Conservation (phyloP, 2,797 vertebrate genomes). For the Cuniculus paca region DNA sequence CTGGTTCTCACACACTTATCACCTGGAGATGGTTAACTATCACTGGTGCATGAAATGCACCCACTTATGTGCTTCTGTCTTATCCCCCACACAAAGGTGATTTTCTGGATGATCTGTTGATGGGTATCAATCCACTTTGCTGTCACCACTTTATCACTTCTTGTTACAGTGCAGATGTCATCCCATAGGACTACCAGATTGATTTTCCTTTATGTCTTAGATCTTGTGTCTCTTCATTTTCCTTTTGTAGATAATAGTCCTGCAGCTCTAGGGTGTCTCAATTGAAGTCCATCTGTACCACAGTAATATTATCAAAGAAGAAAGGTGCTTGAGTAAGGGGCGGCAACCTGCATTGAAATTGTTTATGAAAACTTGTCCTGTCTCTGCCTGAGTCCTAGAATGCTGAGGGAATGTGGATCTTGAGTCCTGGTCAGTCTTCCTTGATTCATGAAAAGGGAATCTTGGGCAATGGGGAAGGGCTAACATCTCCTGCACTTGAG, state of each 20-base stretch:
- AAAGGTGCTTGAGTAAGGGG: not conserved
- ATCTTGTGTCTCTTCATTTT: not conserved
- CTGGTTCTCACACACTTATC: not conserved
- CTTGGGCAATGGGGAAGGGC: not conserved
- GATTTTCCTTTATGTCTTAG: not conserved
- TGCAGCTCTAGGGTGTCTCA: not conserved
- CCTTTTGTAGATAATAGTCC: not conserved
- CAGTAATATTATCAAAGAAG: not conserved
- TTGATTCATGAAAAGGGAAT: not conserved
- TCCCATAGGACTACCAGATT: not conserved
- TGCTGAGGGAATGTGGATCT: not conserved
- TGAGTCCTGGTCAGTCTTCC: fast-evolving
- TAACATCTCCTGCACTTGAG: not conserved
- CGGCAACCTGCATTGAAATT: not conserved
- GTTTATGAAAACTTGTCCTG: not conserved
- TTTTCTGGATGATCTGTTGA: not conserved
- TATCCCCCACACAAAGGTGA: not conserved
- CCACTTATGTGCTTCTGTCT: fast-evolving
- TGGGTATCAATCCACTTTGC: not conserved
- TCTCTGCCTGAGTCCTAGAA: not conserved
- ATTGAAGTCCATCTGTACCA: not conserved
- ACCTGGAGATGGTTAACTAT: not conserved
- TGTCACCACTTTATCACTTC: not conserved
- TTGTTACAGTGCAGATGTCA: not conserved
- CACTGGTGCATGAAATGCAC: not conserved